Conservation (phyloP, 1,140 invertebrate genomes). For the Drosophila kohkoa region DNA sequence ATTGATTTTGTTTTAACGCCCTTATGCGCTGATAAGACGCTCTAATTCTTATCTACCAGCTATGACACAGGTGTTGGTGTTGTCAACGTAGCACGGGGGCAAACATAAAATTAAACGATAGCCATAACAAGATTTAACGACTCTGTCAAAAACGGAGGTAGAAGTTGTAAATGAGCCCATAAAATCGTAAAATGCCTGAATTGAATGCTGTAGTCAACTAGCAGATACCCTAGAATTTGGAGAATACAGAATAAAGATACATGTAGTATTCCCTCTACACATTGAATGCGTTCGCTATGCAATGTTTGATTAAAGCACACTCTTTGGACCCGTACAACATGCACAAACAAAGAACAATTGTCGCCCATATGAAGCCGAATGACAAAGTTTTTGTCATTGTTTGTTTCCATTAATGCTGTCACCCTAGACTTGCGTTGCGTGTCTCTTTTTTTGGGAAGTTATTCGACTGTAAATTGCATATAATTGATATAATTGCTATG, state of each 20-base stretch:
- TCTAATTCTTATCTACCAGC: slow-evolving; percentile 18
- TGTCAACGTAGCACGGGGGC: slow-evolving; percentile 15
- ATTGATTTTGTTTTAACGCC: slow-evolving; percentile 35
- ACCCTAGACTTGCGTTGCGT: slow-evolving; percentile 7
- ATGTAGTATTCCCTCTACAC: too few relatives aligned
- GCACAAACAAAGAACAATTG: slow-evolving; percentile 52
- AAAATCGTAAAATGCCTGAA: neutral
- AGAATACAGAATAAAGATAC: neutral
- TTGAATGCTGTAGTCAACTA: neutral
- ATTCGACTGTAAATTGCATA: slow-evolving; percentile 24
- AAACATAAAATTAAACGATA: slow-evolving; percentile 21
- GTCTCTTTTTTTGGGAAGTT: slow-evolving; percentile 19
- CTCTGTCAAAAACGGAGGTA: slow-evolving; percentile 18
- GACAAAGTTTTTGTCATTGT: neutral
- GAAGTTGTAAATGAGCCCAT: slow-evolving; percentile 14
- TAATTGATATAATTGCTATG: slow-evolving; percentile 75
- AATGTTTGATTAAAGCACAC: neutral
- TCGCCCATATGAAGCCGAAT: slow-evolving; percentile 55
- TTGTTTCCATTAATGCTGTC: slow-evolving; percentile 14
- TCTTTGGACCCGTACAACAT: slow-evolving; percentile 14
- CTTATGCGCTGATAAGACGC: slow-evolving; percentile 29
- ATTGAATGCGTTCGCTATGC: too few relatives aligned
- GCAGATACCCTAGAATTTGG: neutral
- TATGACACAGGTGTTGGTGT: slow-evolving; percentile 1
- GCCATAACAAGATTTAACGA: slow-evolving; percentile 22